Evolutionary conservation across 2,113 vertebrate genomes (phyloP), one percentile per base, ranked within the genome.

Genomic region (Sialia sialis): DNA sequence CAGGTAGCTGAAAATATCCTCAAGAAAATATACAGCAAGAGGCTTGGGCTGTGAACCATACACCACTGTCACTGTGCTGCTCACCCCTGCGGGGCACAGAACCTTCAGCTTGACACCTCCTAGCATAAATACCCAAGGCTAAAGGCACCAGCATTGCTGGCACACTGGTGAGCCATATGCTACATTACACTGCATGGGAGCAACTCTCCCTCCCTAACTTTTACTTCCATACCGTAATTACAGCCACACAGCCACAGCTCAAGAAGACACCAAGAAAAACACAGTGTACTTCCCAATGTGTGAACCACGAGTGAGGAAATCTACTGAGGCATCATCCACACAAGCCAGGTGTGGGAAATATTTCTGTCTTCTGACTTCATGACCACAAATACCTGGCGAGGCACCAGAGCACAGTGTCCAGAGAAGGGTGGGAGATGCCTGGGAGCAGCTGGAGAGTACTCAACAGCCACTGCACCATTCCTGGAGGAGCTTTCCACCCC

Each of bases 401-500:
- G 54, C 29, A 80, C 11, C 29, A 87, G 32, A 59, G 73, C 20
- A 52, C 6, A 16, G 2, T 44, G 38, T 67, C 43, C 51, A 75
- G 30, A 30, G 19, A 60, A 75, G 43, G 34, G 22, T 16, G 18
- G 64, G 64, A 87, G 51, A 77, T 18, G 10, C 41, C 46, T 48
- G 19, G 46, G 41, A 90, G 16, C 38, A 56, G n/a, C 1, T 38
- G 2, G 0, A 54, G 32, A 34, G 17, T 22, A 19, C 2, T n/a
- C 1, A 0, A 43, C 13, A 67, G 29, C 16, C 3, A 2, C 4
- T 4, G 9, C 0, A 3, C 6, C 1, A 0, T 7, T 20, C 73
- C 39, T 51, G 38, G 16, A 59, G 44, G n/a, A 84, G 26, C 38
- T 34, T 48, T 59, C 20, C 49, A 54, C 6, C 21, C 36, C 3